phyloP scores from a whole-genome alignment of 92 coral and sea anemone genomes.

The Plumapathes pennacea region DNA sequence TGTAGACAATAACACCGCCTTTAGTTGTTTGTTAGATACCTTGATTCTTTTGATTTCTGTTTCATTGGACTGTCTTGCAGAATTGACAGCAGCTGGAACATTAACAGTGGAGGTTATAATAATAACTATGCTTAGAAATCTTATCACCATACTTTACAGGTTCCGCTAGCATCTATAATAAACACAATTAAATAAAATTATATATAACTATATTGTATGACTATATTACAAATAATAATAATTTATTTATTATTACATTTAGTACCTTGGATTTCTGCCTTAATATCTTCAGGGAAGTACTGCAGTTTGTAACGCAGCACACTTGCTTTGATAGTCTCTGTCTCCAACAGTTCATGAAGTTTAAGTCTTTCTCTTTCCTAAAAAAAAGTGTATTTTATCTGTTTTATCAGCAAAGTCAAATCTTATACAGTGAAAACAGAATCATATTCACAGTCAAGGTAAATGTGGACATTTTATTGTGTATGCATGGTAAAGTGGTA shows the following conservation, averaged over 20 bases:
- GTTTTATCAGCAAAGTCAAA: background rate
- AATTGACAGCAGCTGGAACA: constrained; percentile 75
- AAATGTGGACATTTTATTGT: too few species aligned
- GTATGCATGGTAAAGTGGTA: too few species aligned
- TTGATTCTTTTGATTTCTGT: constrained; percentile 84
- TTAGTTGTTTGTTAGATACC: too few species aligned
- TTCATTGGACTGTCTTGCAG: constrained; percentile 97
- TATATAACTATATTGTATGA: too few species aligned
- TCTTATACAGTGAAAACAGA: background rate
- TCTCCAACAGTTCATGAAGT: constrained; percentile 82
- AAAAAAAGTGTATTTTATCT: background rate
- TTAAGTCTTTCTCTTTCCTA: constrained; percentile 82
- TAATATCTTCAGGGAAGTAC: constrained; percentile 80
- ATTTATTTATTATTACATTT: background rate
- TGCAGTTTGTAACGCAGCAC: constrained; percentile 88
- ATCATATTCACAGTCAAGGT: too few species aligned
- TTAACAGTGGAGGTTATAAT: background rate
- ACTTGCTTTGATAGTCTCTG: constrained; percentile 98
- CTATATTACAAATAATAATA: background rate
- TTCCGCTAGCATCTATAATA: too few species aligned
- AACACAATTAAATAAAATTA: too few species aligned
- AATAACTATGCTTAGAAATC: background rate
- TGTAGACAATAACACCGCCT: too few species aligned
- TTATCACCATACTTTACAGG: too few species aligned
- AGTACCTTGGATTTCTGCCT: constrained; percentile 79